Conservation (phyloP, 2,888 invertebrate species). For the Folsomia manolachei region DNA sequence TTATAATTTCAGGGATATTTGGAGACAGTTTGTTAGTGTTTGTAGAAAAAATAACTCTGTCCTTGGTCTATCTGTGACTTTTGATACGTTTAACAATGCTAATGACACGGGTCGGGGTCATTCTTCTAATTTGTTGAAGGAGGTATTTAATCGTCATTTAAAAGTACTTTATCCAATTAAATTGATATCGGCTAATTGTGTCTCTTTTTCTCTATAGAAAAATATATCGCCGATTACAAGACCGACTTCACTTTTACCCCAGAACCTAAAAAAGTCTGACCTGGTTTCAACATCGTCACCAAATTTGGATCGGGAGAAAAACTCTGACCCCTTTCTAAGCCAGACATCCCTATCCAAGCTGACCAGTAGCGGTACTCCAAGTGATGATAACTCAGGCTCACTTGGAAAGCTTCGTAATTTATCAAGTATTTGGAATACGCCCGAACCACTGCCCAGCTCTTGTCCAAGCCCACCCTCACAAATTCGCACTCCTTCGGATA, state of each 20-base stretch:
- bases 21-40: conserved; percentile 61
- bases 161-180: no score
- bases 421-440: neutral
- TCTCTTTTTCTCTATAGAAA: no score
- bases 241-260: neutral
- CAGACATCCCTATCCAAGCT: neutral
- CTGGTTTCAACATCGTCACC: neutral
- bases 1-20: conserved; percentile 67
- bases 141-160: no score
- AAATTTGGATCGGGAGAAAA: neutral
- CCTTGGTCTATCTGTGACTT: conserved; percentile 9
- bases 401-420: neutral
- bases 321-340: neutral
- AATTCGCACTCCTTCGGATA: neutral
- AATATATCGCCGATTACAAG: neutral
- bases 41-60: conserved; percentile 25
- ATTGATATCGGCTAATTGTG: no score
- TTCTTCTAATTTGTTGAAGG: no score
- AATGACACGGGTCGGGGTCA: no score
- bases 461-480: no score
- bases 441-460: neutral
- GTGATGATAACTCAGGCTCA: neutral
- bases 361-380: neutral
- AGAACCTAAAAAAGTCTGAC: neutral
- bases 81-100: no score